Conservation (phyloP, 2,888 invertebrate species). For the Phasia obesa region DNA sequence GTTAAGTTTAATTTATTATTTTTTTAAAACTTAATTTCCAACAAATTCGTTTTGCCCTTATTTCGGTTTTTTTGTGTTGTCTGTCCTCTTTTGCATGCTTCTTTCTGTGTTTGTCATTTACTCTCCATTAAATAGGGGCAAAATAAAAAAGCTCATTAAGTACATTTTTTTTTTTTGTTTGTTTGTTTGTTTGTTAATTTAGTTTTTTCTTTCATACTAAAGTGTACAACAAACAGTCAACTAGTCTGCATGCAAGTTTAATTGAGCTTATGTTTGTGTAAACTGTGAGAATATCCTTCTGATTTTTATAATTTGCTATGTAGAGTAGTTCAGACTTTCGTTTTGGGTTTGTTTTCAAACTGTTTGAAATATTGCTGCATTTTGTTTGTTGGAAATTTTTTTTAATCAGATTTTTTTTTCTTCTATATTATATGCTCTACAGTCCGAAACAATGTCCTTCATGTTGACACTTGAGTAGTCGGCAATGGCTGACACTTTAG, state of each 20-base stretch:
- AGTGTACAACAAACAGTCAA: slow-evolving; percentile 9
- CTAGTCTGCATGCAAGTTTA: slow-evolving; percentile 65
- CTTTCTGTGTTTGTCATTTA: slow-evolving; percentile 22
- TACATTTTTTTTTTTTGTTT: slow-evolving; percentile 36
- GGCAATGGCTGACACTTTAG: slow-evolving; percentile 50
- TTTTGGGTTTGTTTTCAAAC: slow-evolving; percentile 10
- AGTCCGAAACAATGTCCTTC: slow-evolving; percentile 44
- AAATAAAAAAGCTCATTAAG: slow-evolving; percentile 62
- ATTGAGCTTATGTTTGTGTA: slow-evolving; percentile 59
- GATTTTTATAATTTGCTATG: slow-evolving; percentile 38
- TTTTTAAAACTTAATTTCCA: neutral
- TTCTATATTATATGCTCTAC: slow-evolving; percentile 1
- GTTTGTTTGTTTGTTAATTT: slow-evolving; percentile 1
- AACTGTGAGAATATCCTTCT: slow-evolving; percentile 66
- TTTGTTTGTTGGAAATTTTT: slow-evolving; percentile 37
- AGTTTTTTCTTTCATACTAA: neutral
- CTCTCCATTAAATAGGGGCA: slow-evolving; percentile 12
- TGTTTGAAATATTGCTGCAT: slow-evolving; percentile 17
- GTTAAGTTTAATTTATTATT: slow-evolving; percentile 39
- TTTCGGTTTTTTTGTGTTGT: slow-evolving; percentile 4
- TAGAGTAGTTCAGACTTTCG: neutral
- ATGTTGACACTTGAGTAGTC: slow-evolving; percentile 64
- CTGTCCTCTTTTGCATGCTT: slow-evolving; percentile 12
- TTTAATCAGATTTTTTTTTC: slow-evolving; percentile 25
- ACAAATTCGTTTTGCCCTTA: slow-evolving; percentile 23